Conservation (phyloP, 2,888 invertebrate species). For the Papilio demoleus region DNA sequence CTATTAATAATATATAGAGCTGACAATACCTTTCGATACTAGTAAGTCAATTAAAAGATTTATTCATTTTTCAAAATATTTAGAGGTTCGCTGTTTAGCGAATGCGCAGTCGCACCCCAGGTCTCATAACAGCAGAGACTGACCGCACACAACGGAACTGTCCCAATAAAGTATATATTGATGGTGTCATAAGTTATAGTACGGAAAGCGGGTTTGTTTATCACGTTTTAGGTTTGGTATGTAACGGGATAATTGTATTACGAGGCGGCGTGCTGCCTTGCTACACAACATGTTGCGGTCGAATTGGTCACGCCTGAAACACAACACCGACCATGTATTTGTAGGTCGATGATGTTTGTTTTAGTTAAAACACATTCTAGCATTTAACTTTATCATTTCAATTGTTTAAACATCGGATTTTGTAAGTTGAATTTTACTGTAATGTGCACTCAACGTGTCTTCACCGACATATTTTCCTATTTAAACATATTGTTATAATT, state of each 20-base stretch:
- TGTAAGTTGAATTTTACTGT: neutral
- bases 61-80: too few species aligned
- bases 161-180: slow-evolving; percentile 39
- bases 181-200: slow-evolving; percentile 37
- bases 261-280: slow-evolving; percentile 19
- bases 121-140: too few species aligned
- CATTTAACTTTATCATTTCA: neutral
- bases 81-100: too few species aligned
- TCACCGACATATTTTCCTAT: too few species aligned
- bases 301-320: slow-evolving; percentile 37
- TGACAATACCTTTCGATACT: too few species aligned
- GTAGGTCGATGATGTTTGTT: slow-evolving; percentile 9
- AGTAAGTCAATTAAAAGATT: too few species aligned
- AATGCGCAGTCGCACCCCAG: too few species aligned
- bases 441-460: too few species aligned
- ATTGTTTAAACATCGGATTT: neutral
- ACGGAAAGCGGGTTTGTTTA: slow-evolving; percentile 44
- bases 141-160: too few species aligned
- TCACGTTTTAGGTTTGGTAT: slow-evolving; percentile 44
- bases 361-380: neutral
- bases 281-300: slow-evolving; percentile 35
- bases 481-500: too few species aligned
- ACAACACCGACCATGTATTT: slow-evolving; percentile 21
- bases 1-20: too few species aligned
- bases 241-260: slow-evolving; percentile 44